Evolutionary conservation across 2,797 vertebrate genomes (phyloP), one percentile per base, ranked within the genome.

Genomic region (Cephalopachus bancanus): DNA sequence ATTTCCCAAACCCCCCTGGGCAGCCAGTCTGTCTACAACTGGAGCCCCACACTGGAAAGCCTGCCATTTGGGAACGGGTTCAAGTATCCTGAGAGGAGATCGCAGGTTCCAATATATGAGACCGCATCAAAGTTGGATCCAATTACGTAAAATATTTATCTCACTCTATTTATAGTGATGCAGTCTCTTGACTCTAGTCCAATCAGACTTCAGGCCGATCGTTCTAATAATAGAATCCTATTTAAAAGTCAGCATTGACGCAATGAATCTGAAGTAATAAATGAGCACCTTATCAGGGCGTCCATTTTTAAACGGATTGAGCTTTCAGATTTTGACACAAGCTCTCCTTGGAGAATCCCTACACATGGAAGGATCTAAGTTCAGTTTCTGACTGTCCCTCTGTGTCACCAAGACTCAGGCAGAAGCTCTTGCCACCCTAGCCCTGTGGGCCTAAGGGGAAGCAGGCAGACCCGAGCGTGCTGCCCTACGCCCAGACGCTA

Each of bases 221-320:
- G 93, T 67, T 93, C 88, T 96, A 97, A 89, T 92, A 95, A 95
- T 64, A 94, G 89, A 95, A 37, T 96, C 67, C 95, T 96, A 97
- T 96, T 96, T 95, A 81, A 97, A 97, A 97, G 91, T 71, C 94
- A 93, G 96, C 94, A 95, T n/a, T 57, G 84, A 95, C 75, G 92
- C 71, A 94, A 92, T 92, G 75, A 96, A 69, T 94, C 85, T 93
- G 59, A 78, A 94, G 83, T 95, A 95, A 97, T 93, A 95, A 97
- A 96, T 95, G 81, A 96, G 49, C 14, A 49, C 37, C 74, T 88
- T 75, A 97, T 93, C 71, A 93, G 1, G 95, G 57, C 59, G 89
- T 88, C 75, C 90, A 95, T 95, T 96, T 96, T 96, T 90, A 95
- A 96, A 95, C 9, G 78, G 60, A 95, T 93, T 87, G 81, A 88